A percentile compares a stretch with the other conserved stretches of the same genome.
Conservation (phyloP, 2,113 vertebrate species). For the Notechis scutatus region DNA sequence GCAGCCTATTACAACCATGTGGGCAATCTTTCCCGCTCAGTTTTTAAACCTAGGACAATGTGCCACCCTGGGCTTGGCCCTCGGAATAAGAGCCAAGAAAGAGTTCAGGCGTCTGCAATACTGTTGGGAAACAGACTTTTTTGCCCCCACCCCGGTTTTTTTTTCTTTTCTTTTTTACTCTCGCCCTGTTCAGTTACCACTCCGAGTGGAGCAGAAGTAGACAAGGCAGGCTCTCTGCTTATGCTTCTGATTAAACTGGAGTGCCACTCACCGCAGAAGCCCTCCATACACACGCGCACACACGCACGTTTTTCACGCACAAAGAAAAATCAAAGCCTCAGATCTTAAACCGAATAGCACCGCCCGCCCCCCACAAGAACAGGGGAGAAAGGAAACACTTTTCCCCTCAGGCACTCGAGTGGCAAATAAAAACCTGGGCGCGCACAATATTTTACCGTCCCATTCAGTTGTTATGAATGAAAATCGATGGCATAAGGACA, state of each 20-base stretch:
- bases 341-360: background rate
- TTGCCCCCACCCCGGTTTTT: background rate
- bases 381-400: background rate
- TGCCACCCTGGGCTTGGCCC: background rate
- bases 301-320: background rate
- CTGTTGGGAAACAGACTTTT: background rate
- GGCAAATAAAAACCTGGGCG: background rate
- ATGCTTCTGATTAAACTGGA: conserved; percentile 59
- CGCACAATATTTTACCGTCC: background rate
- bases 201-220: conserved; percentile 31
- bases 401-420: background rate
- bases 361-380: background rate
- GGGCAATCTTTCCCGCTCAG: background rate
- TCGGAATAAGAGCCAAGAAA: background rate
- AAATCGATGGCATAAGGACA: background rate
- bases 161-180: too few species aligned
- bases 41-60: background rate
- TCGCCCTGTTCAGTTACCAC: conserved; percentile 11
- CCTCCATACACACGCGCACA: background rate
- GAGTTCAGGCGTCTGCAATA: background rate
- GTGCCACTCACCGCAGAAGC: conserved; percentile 11
- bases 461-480: background rate
- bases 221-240: conserved; percentile 36
- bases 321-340: background rate
- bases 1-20: conserved; percentile 14